phyloP scores from a whole-genome alignment of 2,888 invertebrate species.

The Phytoseiulus persimilis region DNA sequence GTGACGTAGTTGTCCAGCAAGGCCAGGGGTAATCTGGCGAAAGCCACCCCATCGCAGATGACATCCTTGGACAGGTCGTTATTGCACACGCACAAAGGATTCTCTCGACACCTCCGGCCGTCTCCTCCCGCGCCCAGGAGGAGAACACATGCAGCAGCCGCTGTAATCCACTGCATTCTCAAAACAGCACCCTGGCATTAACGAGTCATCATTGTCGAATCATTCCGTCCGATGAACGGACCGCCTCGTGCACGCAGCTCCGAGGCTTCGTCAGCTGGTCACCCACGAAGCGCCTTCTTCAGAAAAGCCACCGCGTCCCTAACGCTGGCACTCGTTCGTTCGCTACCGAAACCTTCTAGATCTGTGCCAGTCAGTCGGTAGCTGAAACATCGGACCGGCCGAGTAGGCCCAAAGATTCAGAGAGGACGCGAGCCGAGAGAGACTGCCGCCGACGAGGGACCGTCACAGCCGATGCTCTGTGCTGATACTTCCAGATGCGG shows the following conservation, averaged over 20 bases:
- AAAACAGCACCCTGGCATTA: not conserved
- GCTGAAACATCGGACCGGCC: not conserved
- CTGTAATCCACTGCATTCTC: not conserved
- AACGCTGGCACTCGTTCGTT: not conserved
- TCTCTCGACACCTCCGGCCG: not conserved
- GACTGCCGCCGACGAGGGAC: not conserved
- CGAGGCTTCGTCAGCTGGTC: not conserved
- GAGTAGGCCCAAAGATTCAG: not conserved
- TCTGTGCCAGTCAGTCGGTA: not conserved
- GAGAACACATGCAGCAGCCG: not conserved
- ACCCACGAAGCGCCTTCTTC: not conserved
- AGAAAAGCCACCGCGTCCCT: not conserved
- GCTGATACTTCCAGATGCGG: not conserved
- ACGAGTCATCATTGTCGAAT: not conserved
- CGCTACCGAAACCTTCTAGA: not conserved
- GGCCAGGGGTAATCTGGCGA: slow-evolving; percentile 11
- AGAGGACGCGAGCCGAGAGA: not conserved
- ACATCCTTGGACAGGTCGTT: slow-evolving; percentile 37
- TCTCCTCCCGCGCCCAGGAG: not conserved
- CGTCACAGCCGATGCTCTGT: not conserved
- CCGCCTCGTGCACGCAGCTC: not conserved
- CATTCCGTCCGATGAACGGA: not conserved
- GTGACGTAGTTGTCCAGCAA: slow-evolving; percentile 30
- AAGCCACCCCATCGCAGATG: slow-evolving; percentile 24
- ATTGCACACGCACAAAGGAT: slow-evolving; percentile 32